phyloP scores from a whole-genome alignment of 2,797 vertebrate species.

The Avahi laniger region DNA sequence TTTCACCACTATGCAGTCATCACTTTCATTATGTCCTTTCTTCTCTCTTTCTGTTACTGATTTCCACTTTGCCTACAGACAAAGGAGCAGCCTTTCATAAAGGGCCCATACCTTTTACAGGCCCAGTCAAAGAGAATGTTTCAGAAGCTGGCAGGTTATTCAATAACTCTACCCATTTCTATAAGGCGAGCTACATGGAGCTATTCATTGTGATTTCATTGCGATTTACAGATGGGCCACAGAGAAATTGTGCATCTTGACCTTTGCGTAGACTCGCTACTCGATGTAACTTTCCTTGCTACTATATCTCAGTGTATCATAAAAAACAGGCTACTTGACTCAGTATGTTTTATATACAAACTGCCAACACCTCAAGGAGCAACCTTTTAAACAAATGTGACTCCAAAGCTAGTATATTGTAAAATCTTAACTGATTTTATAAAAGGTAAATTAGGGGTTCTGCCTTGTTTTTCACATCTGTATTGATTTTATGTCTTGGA shows the following conservation, averaged over 20 bases:
- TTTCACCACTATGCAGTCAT: background rate
- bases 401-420: conserved; percentile 45
- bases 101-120: background rate
- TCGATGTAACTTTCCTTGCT: conserved; percentile 42
- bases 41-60: background rate
- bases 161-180: conserved; percentile 60
- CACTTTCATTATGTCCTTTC: background rate
- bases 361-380: conserved; percentile 47
- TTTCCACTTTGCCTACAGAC: background rate
- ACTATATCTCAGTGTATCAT: conserved; percentile 33
- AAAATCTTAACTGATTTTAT: conserved; percentile 71
- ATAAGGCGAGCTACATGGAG: conserved; percentile 42
- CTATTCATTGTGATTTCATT: conserved; percentile 53
- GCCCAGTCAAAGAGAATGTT: background rate
- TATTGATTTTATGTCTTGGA: conserved; percentile 70
- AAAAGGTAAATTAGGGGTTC: conserved; percentile 62
- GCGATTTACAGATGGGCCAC: conserved; percentile 37
- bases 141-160: conserved; percentile 58
- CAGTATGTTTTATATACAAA: conserved; percentile 31
- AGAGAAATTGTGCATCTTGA: background rate
- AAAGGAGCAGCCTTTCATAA: background rate
- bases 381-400: conserved; percentile 48
- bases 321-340: background rate
- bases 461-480: conserved; percentile 25
- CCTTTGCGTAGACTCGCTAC: conserved; percentile 4